A percentile compares a stretch with the other conserved stretches of the same genome.
phyloP scores from a whole-genome alignment of 2,888 invertebrate genomes.

The Labia minor region DNA sequence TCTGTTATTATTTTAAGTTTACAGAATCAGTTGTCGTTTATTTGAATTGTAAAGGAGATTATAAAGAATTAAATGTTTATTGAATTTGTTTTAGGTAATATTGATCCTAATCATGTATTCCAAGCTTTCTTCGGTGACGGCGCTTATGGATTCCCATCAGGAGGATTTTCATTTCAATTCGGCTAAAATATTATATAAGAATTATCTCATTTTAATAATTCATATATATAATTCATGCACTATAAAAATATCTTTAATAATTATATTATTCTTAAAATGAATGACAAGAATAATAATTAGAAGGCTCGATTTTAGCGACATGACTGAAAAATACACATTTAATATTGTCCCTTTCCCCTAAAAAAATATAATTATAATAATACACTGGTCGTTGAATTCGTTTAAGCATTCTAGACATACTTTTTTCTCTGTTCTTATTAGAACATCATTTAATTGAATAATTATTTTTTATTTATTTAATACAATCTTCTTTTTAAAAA shows the following conservation, averaged over 20 bases:
- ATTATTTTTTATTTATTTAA: too few species aligned
- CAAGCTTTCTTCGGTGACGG: constrained; percentile 66
- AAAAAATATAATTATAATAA: neutral
- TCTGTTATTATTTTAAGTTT: neutral
- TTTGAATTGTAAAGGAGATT: too few species aligned
- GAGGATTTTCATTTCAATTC: constrained; percentile 59
- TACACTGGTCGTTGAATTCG: neutral
- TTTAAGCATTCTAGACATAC: constrained; percentile 13
- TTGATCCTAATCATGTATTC: constrained; percentile 77
- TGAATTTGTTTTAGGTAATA: constrained; percentile 45
- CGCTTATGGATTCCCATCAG: constrained; percentile 37
- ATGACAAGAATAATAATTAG: neutral
- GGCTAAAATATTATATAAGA: constrained; percentile 43
- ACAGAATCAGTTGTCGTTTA: too few species aligned
- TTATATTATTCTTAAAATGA: too few species aligned
- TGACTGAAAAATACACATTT: constrained; percentile 13
- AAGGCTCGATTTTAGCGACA: neutral
- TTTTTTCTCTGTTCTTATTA: too few species aligned
- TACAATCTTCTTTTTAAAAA: too few species aligned
- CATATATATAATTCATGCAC: constrained; percentile 19
- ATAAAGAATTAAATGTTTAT: too few species aligned
- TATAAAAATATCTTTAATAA: neutral
- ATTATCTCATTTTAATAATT: neutral
- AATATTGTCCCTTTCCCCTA: too few species aligned
- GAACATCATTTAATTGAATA: too few species aligned